Evolutionary conservation across 2,797 vertebrate genomes (phyloP).

Genomic region (Trachurus trachurus): DNA sequence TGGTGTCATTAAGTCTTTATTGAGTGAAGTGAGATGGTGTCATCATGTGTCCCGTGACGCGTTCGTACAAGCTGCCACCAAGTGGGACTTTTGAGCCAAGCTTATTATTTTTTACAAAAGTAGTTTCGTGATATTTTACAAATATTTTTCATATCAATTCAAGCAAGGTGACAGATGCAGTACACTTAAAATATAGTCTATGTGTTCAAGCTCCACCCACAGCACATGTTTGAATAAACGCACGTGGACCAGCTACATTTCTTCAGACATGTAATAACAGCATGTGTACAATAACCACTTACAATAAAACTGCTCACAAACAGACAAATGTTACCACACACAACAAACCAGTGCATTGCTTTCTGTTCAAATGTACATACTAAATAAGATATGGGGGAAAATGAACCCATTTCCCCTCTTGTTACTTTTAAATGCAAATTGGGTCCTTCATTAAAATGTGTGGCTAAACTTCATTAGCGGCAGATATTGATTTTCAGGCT

Average conservation of each 20-base stretch:
- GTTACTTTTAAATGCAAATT: constrained; percentile 89
- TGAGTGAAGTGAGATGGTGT: neutral
- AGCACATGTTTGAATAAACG: neutral
- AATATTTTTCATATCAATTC: neutral
- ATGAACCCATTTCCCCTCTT: constrained; percentile 77
- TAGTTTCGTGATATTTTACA: neutral
- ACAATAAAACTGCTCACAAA: constrained; percentile 63
- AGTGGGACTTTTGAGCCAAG: neutral
- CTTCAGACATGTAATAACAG: constrained; percentile 44
- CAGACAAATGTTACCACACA: constrained; percentile 66
- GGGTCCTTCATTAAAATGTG: constrained; percentile 84
- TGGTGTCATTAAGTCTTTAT: neutral
- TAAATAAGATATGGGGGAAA: constrained; percentile 79
- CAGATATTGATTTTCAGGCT: constrained; percentile 85
- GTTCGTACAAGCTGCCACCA: neutral
- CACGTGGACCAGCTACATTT: constrained; percentile 9
- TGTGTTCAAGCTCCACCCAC: neutral
- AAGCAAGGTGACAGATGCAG: neutral
- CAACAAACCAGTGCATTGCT: constrained; percentile 63
- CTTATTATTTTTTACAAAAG: neutral
- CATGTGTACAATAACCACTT: constrained; percentile 52
- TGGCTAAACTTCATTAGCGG: constrained; percentile 86
- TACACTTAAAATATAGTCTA: neutral
- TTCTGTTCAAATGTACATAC: constrained; percentile 76
- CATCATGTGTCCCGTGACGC: neutral